These are phyloP conservation scores for Psittacula cyanocephala DNA, from an alignment of 2,113 vertebrate species.

Conservation along the genomic window DNA sequence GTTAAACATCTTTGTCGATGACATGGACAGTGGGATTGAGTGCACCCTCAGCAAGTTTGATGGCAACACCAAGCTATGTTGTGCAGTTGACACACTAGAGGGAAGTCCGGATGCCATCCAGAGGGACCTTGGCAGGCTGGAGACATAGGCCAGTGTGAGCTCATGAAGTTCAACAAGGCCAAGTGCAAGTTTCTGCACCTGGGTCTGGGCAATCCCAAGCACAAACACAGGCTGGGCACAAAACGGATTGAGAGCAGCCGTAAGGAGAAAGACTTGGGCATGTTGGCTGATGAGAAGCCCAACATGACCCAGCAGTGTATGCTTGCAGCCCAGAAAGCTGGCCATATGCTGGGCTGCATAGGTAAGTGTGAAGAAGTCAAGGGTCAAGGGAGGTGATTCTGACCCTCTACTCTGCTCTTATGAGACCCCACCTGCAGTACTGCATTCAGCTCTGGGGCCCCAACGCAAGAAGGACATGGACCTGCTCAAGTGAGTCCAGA, in stretches of 20 bases:
- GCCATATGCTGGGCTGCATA: neutral
- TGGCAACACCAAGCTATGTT: accelerated
- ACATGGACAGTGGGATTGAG: accelerated
- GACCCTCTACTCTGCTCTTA: neutral
- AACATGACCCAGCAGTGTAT: too few relatives aligned
- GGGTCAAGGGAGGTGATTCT: neutral
- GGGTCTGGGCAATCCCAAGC: neutral
- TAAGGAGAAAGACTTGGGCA: neutral
- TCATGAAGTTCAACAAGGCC: neutral
- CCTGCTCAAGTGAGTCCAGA: neutral
- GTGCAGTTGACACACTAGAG: neutral
- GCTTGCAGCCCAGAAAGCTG: neutral
- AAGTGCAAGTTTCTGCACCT: neutral
- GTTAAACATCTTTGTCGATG: neutral
- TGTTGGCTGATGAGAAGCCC: neutral
- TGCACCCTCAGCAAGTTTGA: neutral
- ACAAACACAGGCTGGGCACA: neutral
- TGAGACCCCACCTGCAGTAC: neutral
- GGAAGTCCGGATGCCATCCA: neutral
- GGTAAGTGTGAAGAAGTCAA: neutral
- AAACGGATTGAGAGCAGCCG: neutral
- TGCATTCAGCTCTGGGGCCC: neutral
- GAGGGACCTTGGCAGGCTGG: neutral
- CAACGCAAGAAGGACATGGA: neutral
- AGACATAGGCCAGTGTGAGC: neutral